Conservation (phyloP, 2,113 vertebrate species). For the Cyanoderma ruficeps region DNA sequence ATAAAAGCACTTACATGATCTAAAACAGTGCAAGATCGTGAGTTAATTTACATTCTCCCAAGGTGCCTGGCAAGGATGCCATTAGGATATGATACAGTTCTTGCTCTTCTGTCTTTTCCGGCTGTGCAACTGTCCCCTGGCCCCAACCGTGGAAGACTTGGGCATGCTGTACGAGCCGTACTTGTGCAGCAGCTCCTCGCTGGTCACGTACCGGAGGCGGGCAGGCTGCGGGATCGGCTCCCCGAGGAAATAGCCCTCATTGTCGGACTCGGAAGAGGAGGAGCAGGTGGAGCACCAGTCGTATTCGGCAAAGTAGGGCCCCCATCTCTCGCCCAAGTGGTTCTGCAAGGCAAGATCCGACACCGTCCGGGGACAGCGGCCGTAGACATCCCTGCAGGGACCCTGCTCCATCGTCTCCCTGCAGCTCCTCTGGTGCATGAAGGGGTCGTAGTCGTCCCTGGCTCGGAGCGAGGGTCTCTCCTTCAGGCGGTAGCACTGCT, state of each 20-base stretch:
- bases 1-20: slow-evolving; percentile 69
- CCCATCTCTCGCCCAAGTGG: slow-evolving; percentile 83
- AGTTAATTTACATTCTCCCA: slow-evolving; percentile 79
- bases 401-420: slow-evolving; percentile 82
- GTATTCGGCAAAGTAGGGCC: slow-evolving; percentile 87
- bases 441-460: slow-evolving; percentile 90
- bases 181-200: slow-evolving; percentile 93
- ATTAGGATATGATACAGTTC: slow-evolving; percentile 97
- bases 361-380: slow-evolving; percentile 92
- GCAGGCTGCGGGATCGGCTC: slow-evolving; percentile 93
- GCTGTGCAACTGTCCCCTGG: slow-evolving; percentile 89
- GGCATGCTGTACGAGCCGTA: slow-evolving; percentile 84
- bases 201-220: slow-evolving; percentile 91
- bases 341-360: slow-evolving; percentile 96
- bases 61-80: slow-evolving; percentile 29
- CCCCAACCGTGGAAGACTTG: slow-evolving; percentile 82
- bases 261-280: slow-evolving; percentile 96
- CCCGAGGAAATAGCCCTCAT: slow-evolving; percentile 97
- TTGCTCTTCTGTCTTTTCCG: slow-evolving; percentile 97
- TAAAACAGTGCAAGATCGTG: slow-evolving; percentile 83
- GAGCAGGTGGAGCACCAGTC: slow-evolving; percentile 99
- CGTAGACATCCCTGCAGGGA: slow-evolving; percentile 81
- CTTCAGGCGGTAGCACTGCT: slow-evolving; percentile 80
- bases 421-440: slow-evolving; percentile 82
- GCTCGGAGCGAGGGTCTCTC: slow-evolving; percentile 84